Evolutionary conservation across 2,113 vertebrate genomes (phyloP).

Genomic region (Brachionichthys hirsutus): DNA sequence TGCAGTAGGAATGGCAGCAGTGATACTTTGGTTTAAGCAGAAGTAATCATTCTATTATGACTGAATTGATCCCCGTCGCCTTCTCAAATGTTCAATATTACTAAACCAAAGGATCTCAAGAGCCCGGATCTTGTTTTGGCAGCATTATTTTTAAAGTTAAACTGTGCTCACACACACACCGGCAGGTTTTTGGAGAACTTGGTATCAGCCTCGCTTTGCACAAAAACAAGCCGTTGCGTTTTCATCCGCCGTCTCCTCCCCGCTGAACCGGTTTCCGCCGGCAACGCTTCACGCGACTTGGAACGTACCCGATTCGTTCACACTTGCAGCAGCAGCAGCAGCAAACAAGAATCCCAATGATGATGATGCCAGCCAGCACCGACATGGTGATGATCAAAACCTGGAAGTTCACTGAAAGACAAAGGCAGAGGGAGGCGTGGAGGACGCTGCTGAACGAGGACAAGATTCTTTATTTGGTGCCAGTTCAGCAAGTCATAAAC

Average conservation of each 20-base stretch:
- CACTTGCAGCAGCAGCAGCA: slow-evolving; percentile 85
- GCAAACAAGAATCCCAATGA: slow-evolving; percentile 80
- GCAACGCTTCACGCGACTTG: slow-evolving; percentile 27
- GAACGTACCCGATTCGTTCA: slow-evolving; percentile 75
- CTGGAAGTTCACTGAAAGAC: slow-evolving; percentile 88
- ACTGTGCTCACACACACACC: slow-evolving; percentile 37
- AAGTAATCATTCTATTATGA: neutral
- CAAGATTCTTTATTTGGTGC: too few species aligned
- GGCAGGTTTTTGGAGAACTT: slow-evolving; percentile 59
- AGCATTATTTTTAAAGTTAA: slow-evolving; percentile 22
- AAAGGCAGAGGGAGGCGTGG: neutral
- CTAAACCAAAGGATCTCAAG: neutral
- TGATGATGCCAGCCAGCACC: slow-evolving; percentile 80
- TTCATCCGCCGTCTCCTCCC: slow-evolving; percentile 18
- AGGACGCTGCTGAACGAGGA: too few species aligned
- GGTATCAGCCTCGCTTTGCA: slow-evolving; percentile 60
- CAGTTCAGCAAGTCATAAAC: too few species aligned
- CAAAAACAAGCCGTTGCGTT: slow-evolving; percentile 63
- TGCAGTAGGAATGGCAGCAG: neutral
- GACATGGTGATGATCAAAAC: slow-evolving; percentile 88
- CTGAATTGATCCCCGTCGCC: too few species aligned
- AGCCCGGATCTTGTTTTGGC: neutral
- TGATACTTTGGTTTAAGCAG: neutral
- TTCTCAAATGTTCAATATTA: neutral
- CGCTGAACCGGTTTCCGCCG: slow-evolving; percentile 38